These are phyloP conservation scores for Sardinella longiceps DNA, from an alignment of 2,797 vertebrate genomes.

Conservation along the genomic window DNA sequence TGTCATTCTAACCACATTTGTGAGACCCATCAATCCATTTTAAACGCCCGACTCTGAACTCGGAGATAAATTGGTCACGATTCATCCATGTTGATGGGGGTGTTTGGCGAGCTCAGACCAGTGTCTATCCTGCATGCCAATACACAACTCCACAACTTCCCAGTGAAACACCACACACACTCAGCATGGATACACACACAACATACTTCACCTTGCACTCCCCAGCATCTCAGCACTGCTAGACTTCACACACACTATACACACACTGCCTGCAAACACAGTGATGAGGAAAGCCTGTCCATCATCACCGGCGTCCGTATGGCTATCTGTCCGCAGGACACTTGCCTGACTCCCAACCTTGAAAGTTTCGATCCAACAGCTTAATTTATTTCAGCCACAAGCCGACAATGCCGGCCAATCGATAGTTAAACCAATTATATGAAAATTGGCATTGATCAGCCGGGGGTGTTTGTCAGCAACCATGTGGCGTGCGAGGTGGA, in stretches of 20 bases:
- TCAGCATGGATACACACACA: no score
- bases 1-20: slow-evolving; percentile 7
- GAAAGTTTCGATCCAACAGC: background rate
- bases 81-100: background rate
- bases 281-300: background rate
- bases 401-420: slow-evolving; percentile 3
- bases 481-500: background rate
- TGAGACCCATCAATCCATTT: background rate
- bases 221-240: background rate
- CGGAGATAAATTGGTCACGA: background rate
- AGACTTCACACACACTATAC: background rate
- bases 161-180: no score
- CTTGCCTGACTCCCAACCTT: background rate
- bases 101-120: background rate
- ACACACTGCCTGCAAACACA: background rate
- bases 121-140: background rate
- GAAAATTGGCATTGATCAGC: slow-evolving; percentile 20
- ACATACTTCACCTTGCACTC: background rate
- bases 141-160: background rate
- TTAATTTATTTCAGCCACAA: slow-evolving; percentile 15
- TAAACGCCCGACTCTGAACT: background rate
- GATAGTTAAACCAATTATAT: slow-evolving; percentile 25
- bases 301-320: background rate
- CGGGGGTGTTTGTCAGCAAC: background rate
- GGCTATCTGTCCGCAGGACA: background rate